Evolutionary conservation across 1,140 invertebrate species (phyloP).

Genomic region (Pseudomyrmex cubaensis): DNA sequence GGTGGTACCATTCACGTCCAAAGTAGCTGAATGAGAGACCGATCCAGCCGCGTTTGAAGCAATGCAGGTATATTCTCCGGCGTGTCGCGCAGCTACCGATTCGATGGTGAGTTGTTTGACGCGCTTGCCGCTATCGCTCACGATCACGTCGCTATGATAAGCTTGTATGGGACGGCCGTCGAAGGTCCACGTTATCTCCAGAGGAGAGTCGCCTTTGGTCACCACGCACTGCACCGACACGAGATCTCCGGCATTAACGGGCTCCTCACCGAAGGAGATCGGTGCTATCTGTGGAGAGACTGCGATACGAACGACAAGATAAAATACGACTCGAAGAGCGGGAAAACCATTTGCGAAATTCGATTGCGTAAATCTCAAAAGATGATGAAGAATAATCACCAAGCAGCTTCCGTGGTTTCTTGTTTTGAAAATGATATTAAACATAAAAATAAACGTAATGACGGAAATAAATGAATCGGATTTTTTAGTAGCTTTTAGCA

Average conservation of each 20-base stretch:
- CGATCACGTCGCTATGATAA: conserved; percentile 79
- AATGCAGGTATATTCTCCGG: conserved; percentile 91
- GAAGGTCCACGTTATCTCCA: conserved; percentile 89
- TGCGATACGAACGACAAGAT: conserved; percentile 72
- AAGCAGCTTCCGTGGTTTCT: not conserved
- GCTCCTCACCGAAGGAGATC: conserved; percentile 89
- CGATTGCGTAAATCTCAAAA: not conserved
- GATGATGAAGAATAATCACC: not conserved
- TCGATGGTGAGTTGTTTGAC: conserved; percentile 89
- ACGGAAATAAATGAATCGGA: not conserved
- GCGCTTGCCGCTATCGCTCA: conserved; percentile 86
- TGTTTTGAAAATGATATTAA: too few relatives aligned
- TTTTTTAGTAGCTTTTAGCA: conserved; percentile 6
- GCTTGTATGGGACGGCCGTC: conserved; percentile 80
- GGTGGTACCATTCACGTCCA: conserved; percentile 91
- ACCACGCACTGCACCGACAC: conserved; percentile 89
- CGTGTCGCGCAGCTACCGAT: conserved; percentile 89
- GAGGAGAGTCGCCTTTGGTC: conserved; percentile 89
- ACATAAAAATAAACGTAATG: not conserved
- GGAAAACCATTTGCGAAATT: conserved; percentile 12
- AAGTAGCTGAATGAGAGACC: conserved; percentile 88
- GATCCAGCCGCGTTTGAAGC: conserved; percentile 91
- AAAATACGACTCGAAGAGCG: conserved; percentile 16
- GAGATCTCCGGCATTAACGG: conserved; percentile 90
- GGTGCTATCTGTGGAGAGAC: conserved; percentile 89